Evolutionary conservation across 2,888 invertebrate genomes (phyloP).

Genomic region (Sarcophaga subvicina): DNA sequence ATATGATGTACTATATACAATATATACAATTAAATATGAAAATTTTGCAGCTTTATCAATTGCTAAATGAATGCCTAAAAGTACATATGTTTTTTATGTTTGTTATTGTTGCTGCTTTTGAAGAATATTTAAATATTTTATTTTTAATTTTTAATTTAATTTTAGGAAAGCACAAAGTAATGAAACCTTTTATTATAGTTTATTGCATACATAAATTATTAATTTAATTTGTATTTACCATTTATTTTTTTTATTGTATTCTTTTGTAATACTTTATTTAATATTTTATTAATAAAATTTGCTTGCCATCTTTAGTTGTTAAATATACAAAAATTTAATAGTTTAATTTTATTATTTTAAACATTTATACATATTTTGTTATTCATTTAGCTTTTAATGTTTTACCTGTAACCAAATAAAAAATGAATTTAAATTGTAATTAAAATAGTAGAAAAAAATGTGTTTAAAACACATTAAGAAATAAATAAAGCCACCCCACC

Average conservation of each 20-base stretch:
- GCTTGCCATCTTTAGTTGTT: too few species aligned
- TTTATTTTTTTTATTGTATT: too few species aligned
- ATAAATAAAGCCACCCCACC: slow-evolving; percentile 22
- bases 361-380: not conserved
- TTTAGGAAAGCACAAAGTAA: too few species aligned
- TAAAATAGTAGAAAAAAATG: slow-evolving; percentile 16
- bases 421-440: not conserved
- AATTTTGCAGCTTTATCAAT: not conserved
- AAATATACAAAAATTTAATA: too few species aligned
- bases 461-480: slow-evolving; percentile 47
- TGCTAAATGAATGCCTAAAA: not conserved
- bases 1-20: too few species aligned
- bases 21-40: too few species aligned
- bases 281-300: too few species aligned
- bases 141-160: not conserved
- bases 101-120: not conserved
- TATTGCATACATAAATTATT: not conserved
- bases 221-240: too few species aligned
- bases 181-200: not conserved
- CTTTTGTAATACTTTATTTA: too few species aligned
- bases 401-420: not conserved
- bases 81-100: not conserved
- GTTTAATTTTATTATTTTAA: too few species aligned
- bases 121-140: not conserved
- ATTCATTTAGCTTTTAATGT: not conserved